Conservation (phyloP, 1,140 invertebrate genomes). For the Pseudomyrmex concolor region DNA sequence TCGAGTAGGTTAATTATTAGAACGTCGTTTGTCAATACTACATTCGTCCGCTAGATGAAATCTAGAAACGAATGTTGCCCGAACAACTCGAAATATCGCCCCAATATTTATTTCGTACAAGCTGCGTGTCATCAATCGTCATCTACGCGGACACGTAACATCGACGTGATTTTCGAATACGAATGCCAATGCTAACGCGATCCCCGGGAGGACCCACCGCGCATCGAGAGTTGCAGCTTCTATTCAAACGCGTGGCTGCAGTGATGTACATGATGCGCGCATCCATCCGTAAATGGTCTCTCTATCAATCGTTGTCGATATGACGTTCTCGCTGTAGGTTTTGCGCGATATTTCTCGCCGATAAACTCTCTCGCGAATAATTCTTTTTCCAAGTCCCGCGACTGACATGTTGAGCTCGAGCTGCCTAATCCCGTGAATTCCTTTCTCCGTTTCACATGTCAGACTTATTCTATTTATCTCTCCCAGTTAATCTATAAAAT, state of each 20-base stretch:
- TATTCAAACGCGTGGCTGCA: constrained; percentile 43
- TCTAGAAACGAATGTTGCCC: background rate
- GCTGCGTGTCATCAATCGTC: constrained; percentile 63
- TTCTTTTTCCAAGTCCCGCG: constrained; percentile 16
- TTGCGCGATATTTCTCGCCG: constrained; percentile 45
- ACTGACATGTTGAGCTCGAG: background rate
- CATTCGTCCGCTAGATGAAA: background rate
- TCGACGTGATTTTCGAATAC: constrained; percentile 61
- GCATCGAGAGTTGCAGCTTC: constrained; percentile 40
- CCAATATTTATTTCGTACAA: constrained; percentile 49
- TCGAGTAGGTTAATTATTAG: background rate
- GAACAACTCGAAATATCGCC: constrained; percentile 17
- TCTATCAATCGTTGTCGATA: constrained; percentile 49
- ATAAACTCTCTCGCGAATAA: constrained; percentile 42
- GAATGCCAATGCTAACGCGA: constrained; percentile 41
- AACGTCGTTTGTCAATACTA: background rate
- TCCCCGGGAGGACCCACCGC: constrained; percentile 29
- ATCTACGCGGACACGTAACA: constrained; percentile 48
- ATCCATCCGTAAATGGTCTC: constrained; percentile 62
- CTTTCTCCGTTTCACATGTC: background rate
- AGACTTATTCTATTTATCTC: constrained; percentile 3
- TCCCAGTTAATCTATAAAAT: background rate
- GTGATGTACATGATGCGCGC: constrained; percentile 61
- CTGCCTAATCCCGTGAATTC: background rate
- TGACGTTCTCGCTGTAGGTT: constrained; percentile 33